Conservation (phyloP, 1,140 invertebrate genomes). For the Coenobita brevimanus region DNA sequence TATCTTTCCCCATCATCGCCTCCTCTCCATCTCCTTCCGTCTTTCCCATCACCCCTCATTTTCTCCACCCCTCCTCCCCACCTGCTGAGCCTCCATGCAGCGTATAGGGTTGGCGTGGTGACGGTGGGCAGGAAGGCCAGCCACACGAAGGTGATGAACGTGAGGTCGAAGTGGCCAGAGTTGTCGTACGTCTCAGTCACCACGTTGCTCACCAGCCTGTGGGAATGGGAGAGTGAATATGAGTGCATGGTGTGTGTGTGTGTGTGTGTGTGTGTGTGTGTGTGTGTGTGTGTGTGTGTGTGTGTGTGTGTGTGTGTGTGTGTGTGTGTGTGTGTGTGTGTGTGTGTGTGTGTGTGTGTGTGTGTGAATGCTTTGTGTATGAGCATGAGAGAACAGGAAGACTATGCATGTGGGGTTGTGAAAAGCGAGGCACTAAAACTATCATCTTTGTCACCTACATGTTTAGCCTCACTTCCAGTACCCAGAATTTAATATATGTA, state of each 20-base stretch:
- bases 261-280: conserved; percentile 17
- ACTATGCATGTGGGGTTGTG: too few relatives aligned
- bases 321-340: too few relatives aligned
- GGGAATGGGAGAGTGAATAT: neutral
- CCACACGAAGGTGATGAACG: conserved; percentile 56
- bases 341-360: neutral
- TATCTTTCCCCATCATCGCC: too few relatives aligned
- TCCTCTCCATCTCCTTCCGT: too few relatives aligned
- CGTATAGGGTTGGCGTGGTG: conserved; percentile 41
- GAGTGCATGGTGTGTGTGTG: neutral
- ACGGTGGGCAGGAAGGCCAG: conserved; percentile 47
- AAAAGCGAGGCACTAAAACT: too few relatives aligned
- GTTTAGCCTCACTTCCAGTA: too few relatives aligned
- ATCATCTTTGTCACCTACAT: too few relatives aligned
- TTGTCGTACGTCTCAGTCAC: conserved; percentile 54
- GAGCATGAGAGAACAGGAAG: too few relatives aligned
- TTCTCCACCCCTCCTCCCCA: too few relatives aligned
- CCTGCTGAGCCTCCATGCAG: conserved; percentile 34
- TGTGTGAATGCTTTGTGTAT: neutral
- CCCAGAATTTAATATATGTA: too few relatives aligned
- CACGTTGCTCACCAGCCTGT: conserved; percentile 51
- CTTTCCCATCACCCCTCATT: too few relatives aligned
- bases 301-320: neutral
- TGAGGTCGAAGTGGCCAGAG: conserved; percentile 53
- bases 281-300: conserved; percentile 17